Evolutionary conservation across 2,797 vertebrate species (phyloP).

Genomic region (Pseudopleuronectes americanus): DNA sequence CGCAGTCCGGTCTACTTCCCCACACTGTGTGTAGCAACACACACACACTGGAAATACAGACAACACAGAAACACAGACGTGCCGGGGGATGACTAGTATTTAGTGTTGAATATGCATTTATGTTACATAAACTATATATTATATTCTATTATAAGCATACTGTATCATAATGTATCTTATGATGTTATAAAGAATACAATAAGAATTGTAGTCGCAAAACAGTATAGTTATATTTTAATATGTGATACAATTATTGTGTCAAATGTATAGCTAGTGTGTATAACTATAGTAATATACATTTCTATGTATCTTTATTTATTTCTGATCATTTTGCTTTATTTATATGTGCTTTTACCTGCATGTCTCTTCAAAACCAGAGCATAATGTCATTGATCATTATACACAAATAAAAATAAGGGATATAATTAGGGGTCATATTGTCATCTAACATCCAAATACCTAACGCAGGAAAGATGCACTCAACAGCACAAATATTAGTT

Average conservation of each 20-base stretch:
- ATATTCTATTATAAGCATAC: background rate
- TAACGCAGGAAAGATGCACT: constrained; percentile 6
- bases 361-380: background rate
- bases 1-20: constrained; percentile 22
- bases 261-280: background rate
- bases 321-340: background rate
- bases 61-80: background rate
- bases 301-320: too few species aligned
- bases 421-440: background rate
- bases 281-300: too few species aligned
- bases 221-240: background rate
- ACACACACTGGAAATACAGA: constrained; percentile 22
- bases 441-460: constrained; percentile 4
- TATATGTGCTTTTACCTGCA: background rate
- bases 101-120: too few species aligned
- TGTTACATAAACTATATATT: background rate
- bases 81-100: constrained; percentile 5
- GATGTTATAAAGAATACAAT: background rate
- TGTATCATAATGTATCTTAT: background rate
- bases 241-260: background rate
- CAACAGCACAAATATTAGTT: constrained; percentile 13
- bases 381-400: background rate
- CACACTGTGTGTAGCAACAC: constrained; percentile 8
- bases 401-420: background rate
- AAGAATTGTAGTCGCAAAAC: background rate